Percentiles rank a stretch among this genome's conserved stretches.
Conservation (phyloP, 2,113 vertebrate genomes). For the Rhinoderma darwinii region DNA sequence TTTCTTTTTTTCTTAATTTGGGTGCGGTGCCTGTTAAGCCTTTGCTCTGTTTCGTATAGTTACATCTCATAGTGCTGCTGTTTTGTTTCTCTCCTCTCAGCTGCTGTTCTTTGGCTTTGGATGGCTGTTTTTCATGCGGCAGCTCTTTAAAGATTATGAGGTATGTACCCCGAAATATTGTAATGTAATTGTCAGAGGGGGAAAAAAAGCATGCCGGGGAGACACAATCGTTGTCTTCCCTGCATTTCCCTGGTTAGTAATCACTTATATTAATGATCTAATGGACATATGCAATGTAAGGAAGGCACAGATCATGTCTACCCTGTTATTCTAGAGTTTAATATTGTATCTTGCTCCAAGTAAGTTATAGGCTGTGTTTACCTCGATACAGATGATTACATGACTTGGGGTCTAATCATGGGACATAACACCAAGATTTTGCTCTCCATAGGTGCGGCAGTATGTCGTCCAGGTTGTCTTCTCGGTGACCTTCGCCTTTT, state of each 20-base stretch:
- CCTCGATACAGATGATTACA: neutral
- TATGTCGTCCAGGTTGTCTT: constrained; percentile 97
- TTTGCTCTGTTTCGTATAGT: no score
- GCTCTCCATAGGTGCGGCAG: constrained; percentile 82
- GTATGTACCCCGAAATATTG: constrained; percentile 67
- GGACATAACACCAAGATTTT: neutral
- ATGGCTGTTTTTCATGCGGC: constrained; percentile 97
- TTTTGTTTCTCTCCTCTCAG: constrained; percentile 70
- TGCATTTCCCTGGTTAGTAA: no score
- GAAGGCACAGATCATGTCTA: no score
- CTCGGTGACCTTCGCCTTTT: constrained; percentile 96
- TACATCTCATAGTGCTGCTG: neutral
- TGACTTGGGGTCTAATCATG: neutral
- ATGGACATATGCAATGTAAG: no score
- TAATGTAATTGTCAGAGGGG: no score
- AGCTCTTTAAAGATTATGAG: constrained; percentile 98
- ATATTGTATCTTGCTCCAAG: neutral
- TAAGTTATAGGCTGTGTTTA: neutral
- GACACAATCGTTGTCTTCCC: no score
- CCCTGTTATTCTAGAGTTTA: neutral
- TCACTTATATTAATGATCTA: no score
- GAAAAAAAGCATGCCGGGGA: no score
- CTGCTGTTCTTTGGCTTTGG: constrained; percentile 97
- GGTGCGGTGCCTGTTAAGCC: no score
- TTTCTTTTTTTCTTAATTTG: no score